Percentiles rank a stretch among this genome's conserved stretches.
Conservation (phyloP, 2,113 vertebrate species). For the Perca flavescens region DNA sequence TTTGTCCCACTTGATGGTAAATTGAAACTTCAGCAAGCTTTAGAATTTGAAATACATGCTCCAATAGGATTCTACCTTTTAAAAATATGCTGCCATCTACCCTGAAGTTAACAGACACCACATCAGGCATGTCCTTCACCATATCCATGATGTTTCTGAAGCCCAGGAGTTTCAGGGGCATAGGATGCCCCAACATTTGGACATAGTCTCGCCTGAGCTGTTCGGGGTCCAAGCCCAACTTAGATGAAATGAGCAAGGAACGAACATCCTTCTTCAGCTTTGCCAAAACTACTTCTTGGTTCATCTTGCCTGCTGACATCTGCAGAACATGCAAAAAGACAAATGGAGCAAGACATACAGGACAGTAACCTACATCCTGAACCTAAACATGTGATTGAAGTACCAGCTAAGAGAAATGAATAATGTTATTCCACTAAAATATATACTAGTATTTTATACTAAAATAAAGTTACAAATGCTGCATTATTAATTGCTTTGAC, state of each 20-base stretch:
- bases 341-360: neutral
- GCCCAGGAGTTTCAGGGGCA: constrained; percentile 88
- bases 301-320: constrained; percentile 65
- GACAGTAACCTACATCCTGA: neutral
- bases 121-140: constrained; percentile 90
- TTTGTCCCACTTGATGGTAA: neutral
- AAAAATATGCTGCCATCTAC: constrained; percentile 79
- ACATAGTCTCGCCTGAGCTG: constrained; percentile 88
- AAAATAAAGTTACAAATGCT: neutral
- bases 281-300: constrained; percentile 80
- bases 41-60: neutral
- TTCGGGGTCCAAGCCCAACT: constrained; percentile 84
- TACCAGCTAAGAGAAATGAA: neutral
- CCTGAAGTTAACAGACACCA: constrained; percentile 79
- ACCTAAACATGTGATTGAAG: neutral
- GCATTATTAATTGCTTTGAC: neutral
- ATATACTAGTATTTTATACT: too few relatives aligned
- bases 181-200: constrained; percentile 85
- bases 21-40: neutral
- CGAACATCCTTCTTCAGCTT: constrained; percentile 90
- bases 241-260: constrained; percentile 88
- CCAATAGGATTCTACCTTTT: constrained; percentile 80
- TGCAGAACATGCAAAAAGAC: constrained; percentile 2
- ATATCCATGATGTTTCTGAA: constrained; percentile 89
- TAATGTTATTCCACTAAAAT: too few relatives aligned